phyloP scores from a whole-genome alignment of 1,140 invertebrate genomes.

The Lasioglossum albipes region DNA sequence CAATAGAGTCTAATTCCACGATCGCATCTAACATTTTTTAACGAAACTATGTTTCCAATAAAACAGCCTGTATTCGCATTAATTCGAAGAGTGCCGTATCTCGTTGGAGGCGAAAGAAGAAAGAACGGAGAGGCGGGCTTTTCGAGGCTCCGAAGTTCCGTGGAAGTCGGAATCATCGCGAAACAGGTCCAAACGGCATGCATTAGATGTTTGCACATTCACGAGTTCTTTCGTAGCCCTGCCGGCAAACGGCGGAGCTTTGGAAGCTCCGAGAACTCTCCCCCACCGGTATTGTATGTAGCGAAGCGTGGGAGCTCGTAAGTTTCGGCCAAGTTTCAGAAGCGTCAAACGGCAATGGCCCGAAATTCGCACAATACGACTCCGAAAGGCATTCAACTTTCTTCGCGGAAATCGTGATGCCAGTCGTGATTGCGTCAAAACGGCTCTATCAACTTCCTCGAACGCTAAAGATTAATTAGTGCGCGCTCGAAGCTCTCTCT shows the following conservation, averaged over 20 bases:
- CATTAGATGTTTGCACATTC: conserved; percentile 43
- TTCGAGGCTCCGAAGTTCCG: not conserved
- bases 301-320: conserved; percentile 29
- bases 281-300: conserved; percentile 43
- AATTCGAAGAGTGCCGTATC: no score
- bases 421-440: conserved; percentile 5
- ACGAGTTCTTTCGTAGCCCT: conserved; percentile 49
- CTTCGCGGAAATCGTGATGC: conserved; percentile 9
- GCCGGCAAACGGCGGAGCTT: not conserved
- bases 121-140: not conserved
- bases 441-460: conserved; percentile 8
- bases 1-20: no score
- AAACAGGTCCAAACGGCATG: conserved; percentile 19
- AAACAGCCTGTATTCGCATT: no score
- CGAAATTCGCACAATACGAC: conserved; percentile 52
- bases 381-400: conserved; percentile 42
- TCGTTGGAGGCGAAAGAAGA: not conserved
- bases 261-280: conserved; percentile 38
- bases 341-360: conserved; percentile 54
- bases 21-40: no score
- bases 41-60: no score
- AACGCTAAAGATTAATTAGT: conserved; percentile 30
- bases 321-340: conserved; percentile 58
- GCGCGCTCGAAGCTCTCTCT: not conserved
- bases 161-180: conserved; percentile 14